phyloP scores from a whole-genome alignment of 2,113 vertebrate species.

The Xiphophorus hellerii region DNA sequence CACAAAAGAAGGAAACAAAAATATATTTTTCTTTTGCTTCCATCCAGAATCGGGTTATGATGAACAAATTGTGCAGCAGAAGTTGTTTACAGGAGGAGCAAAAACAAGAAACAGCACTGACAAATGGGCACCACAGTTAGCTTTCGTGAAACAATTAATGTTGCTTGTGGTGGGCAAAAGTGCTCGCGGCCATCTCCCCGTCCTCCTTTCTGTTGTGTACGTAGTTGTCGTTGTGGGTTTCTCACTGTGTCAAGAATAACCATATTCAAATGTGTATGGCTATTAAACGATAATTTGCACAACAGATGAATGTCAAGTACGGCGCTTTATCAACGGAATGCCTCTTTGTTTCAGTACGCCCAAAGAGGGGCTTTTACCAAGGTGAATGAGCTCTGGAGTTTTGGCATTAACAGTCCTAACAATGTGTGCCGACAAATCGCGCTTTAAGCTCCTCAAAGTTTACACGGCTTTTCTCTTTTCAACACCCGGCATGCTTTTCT shows the following conservation, averaged over 20 bases:
- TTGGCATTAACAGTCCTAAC: slow-evolving; percentile 36
- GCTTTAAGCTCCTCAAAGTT: slow-evolving; percentile 36
- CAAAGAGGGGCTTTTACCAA: slow-evolving; percentile 41
- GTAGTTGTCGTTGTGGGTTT: slow-evolving; percentile 51
- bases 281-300: slow-evolving; percentile 79
- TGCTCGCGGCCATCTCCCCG: slow-evolving; percentile 65
- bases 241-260: slow-evolving; percentile 67
- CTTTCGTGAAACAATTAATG: slow-evolving; percentile 69
- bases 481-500: not conserved
- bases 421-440: slow-evolving; percentile 16
- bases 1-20: slow-evolving; percentile 15
- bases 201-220: slow-evolving; percentile 34
- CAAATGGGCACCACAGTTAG: slow-evolving; percentile 55
- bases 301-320: slow-evolving; percentile 73
- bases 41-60: slow-evolving; percentile 42
- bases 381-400: slow-evolving; percentile 52
- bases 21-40: slow-evolving; percentile 2
- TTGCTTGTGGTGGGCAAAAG: slow-evolving; percentile 60
- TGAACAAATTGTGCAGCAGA: slow-evolving; percentile 53
- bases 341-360: slow-evolving; percentile 59
- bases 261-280: slow-evolving; percentile 75
- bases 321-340: slow-evolving; percentile 72
- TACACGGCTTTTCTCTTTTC: not conserved
- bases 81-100: slow-evolving; percentile 67
- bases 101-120: slow-evolving; percentile 63